Percentiles rank a stretch among this genome's conserved stretches.
These are phyloP conservation scores for Stenodera caucasica DNA, from an alignment of 2,888 invertebrate species.

Conservation along the genomic window DNA sequence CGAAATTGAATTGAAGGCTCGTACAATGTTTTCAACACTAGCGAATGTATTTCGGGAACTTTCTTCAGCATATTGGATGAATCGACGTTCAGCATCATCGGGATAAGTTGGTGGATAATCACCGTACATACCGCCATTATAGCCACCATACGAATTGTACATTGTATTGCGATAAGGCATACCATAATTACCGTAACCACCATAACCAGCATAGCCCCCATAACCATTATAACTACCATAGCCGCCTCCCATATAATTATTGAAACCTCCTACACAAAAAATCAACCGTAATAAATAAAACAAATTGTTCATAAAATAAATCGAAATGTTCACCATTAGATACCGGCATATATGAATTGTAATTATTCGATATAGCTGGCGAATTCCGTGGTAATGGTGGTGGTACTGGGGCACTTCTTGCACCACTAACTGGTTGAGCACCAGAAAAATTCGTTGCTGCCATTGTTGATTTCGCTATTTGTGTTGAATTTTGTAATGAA, in stretches of 20 bases:
- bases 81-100: conserved; percentile 69
- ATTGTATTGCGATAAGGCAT: conserved; percentile 41
- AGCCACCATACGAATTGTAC: conserved; percentile 44
- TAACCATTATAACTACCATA: conserved; percentile 43
- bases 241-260: conserved; percentile 23
- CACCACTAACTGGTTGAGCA: conserved; percentile 25
- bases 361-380: conserved; percentile 27
- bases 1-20: conserved; percentile 89
- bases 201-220: conserved; percentile 46
- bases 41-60: conserved; percentile 91
- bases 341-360: conserved; percentile 39
- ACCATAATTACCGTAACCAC: conserved; percentile 43
- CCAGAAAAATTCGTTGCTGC: conserved; percentile 31
- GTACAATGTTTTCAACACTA: conserved; percentile 82
- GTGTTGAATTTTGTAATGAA: conserved; percentile 39
- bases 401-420: conserved; percentile 46
- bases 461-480: conserved; percentile 36
- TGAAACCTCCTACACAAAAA: conserved; percentile 13
- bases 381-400: conserved; percentile 51
- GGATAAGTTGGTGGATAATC: conserved; percentile 16
- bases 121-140: conserved; percentile 39
- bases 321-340: conserved; percentile 28
- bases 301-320: neutral
- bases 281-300: too few relatives aligned
- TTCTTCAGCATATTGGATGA: conserved; percentile 88